Evolutionary conservation across 2,888 invertebrate genomes (phyloP), one percentile per base, ranked within the genome.

Genomic region (Busseola fusca): DNA sequence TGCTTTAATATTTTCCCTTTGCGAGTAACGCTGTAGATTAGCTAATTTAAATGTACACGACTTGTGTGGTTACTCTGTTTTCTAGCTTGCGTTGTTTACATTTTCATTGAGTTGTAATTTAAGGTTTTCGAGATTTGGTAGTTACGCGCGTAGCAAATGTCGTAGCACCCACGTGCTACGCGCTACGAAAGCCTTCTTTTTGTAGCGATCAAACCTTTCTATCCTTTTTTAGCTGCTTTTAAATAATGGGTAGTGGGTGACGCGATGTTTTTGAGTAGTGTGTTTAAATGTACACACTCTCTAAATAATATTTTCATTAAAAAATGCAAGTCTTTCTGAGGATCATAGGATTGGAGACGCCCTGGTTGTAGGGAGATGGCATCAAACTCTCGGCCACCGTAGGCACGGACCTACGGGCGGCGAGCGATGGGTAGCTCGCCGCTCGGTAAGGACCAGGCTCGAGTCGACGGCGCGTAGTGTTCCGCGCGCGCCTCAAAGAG

Each of bases 1-100:
- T 72, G 87, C 84, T 89, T 89, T 88, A 88, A 88, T 88, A 89
- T 89, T 88, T 89, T 86, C 81, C 82, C 82, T 90, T 89, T 85
- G 82, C 75, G 84, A 85, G 80, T 86, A 86, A 88, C 76, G 83
- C 78, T 81, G 85, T 83, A 84, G 87, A 90, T 88, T 88, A 85
- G 84, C 82, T 87, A 84, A 90, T 90, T 88, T 88, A 86, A 86
- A 87, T 87, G 86, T 87, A 83, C 84, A 81, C 73, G 74, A 69
- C 78, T 79, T 80, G 75, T 84, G 82, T 82, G 82, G 80, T 79
- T 76, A 72, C 67, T 63, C 64, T 74, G 79, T 80, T 74, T 78
- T 62, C 34, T 66, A 64, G 37, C 56, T 60, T 45, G 12, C 9
- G 21, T 65, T 64, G n/a, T 64, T 30, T 65, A 3, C 14, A 56